Evolutionary conservation across 2,113 vertebrate genomes (phyloP).

Genomic region (Machaerirhynchus nigripectus): DNA sequence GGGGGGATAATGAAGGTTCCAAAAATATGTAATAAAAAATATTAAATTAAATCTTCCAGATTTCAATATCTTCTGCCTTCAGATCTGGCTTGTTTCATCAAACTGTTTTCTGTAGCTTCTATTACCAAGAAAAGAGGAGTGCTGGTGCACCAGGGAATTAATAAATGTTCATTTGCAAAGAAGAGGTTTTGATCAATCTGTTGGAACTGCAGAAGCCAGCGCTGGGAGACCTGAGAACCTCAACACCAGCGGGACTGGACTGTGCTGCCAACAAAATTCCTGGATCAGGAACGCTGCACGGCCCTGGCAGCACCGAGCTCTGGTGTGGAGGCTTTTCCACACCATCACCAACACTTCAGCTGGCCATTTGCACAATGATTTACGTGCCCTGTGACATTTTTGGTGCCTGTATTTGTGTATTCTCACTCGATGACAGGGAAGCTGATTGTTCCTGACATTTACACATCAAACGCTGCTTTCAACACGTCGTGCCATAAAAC

Average conservation of each 20-base stretch:
- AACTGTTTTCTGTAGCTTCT: neutral
- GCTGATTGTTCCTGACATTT: conserved; percentile 35
- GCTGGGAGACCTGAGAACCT: neutral
- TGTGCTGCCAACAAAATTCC: rapidly evolving
- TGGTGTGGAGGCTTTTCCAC: neutral
- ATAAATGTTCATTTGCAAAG: neutral
- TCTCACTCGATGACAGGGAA: neutral
- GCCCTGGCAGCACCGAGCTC: neutral
- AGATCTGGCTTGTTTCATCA: neutral
- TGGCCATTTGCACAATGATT: neutral
- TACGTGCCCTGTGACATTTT: neutral
- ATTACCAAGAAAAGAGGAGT: neutral
- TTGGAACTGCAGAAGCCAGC: neutral
- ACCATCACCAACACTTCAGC: neutral
- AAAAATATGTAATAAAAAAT: conserved; percentile 68
- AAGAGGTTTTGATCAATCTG: rapidly evolving
- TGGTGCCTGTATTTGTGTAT: neutral
- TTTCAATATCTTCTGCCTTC: conserved; percentile 64
- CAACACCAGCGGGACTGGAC: rapidly evolving
- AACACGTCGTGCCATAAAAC: neutral
- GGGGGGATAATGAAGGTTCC: conserved; percentile 64
- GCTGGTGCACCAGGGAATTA: neutral
- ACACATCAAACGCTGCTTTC: conserved; percentile 38
- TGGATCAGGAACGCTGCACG: rapidly evolving
- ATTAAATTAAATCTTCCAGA: conserved; percentile 61